Percentiles rank a stretch among this genome's conserved stretches.
phyloP scores from a whole-genome alignment of 2,797 vertebrate genomes.

The Delichon dasypus region DNA sequence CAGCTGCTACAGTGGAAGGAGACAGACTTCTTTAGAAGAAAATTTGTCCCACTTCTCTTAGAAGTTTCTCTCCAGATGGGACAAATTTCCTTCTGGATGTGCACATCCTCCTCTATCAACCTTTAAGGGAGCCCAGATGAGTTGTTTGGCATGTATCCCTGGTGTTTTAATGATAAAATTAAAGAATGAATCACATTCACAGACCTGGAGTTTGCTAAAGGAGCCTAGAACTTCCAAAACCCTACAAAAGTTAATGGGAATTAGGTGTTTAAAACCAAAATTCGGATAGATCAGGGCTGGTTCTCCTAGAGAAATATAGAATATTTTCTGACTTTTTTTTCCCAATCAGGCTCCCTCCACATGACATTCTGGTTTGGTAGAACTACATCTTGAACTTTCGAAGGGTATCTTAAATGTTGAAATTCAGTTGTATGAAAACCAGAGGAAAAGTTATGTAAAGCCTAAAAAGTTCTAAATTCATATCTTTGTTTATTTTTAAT shows the following conservation, averaged over 20 bases:
- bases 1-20: not conserved
- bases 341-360: fast-evolving
- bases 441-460: not conserved
- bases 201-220: not conserved
- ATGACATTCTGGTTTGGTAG: not conserved
- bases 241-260: not conserved
- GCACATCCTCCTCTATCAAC: not conserved
- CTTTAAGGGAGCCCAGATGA: not conserved
- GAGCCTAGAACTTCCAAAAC: not conserved
- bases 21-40: not conserved
- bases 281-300: not conserved
- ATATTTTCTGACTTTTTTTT: not conserved
- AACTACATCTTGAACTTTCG: not conserved
- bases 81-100: not conserved
- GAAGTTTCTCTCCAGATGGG: not conserved
- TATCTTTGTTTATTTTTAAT: not conserved
- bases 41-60: not conserved
- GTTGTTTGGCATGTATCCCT: not conserved
- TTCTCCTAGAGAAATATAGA: not conserved
- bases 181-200: not conserved
- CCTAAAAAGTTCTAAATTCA: not conserved
- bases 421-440: not conserved
- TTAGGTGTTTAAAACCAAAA: not conserved
- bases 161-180: not conserved
- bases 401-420: not conserved